A percentile compares a stretch with the other conserved stretches of the same genome.
Conservation (phyloP, 2,797 vertebrate genomes). For the Sebastes melanostomus region DNA sequence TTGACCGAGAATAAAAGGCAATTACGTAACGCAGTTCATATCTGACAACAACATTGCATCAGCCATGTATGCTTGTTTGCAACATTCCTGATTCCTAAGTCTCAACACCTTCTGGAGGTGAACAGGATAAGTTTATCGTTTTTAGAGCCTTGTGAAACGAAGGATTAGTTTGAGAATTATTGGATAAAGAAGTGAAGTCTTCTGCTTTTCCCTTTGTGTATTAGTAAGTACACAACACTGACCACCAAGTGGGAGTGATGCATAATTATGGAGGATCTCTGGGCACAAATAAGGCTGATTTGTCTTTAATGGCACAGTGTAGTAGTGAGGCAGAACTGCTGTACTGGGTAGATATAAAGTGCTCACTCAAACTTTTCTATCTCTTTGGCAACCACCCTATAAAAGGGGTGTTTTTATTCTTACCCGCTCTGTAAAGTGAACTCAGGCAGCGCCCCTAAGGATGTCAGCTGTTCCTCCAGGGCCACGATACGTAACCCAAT, state of each 20-base stretch:
- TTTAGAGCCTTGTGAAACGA: not conserved
- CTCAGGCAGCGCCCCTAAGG: slow-evolving; percentile 78
- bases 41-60: not conserved
- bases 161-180: not conserved
- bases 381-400: not conserved
- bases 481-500: slow-evolving; percentile 87
- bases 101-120: not conserved
- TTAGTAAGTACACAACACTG: not conserved
- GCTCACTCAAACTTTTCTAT: not conserved
- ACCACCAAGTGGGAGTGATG: not conserved
- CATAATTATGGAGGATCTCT: not conserved
- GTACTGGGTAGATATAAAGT: not conserved
- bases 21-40: not conserved
- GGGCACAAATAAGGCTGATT: not conserved
- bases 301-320: not conserved
- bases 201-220: not conserved
- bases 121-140: not conserved
- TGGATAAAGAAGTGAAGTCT: not conserved
- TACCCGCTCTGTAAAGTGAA: slow-evolving; percentile 81
- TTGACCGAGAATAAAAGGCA: not conserved
- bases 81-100: not conserved
- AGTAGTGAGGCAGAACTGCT: not conserved
- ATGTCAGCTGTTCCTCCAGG: slow-evolving; percentile 86
- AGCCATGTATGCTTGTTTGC: not conserved
- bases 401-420: not conserved